Base-by-base conservation (phyloP, 1,140 invertebrate species). In the fruit fly (Drosophila melanogaster) region DNA sequence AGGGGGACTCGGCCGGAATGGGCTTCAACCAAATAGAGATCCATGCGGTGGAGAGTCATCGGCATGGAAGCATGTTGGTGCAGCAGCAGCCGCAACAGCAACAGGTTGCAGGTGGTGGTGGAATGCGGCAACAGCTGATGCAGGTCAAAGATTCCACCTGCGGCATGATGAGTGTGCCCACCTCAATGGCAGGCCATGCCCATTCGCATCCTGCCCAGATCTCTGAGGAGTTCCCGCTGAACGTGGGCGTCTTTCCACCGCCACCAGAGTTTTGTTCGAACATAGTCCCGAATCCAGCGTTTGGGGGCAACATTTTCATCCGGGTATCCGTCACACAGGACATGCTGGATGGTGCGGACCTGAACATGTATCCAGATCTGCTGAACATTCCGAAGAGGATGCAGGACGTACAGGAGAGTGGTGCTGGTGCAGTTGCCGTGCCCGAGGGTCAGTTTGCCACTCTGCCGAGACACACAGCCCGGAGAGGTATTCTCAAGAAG, bases 351-450 rank as follows among this genome's bases (percentile, higher is more conserved):
- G 92, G 90, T 26, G 74, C 93, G 47, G 93, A 94, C 77, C 92
- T 94, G 41, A 93, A 95, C 65, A 94, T 95, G 58, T 97, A 96
- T 92, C 96, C 96, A 30, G 96, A 97, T 87, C 92, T 97, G 14
- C 92, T 97, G 47, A 96, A 97, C 90, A 94, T 95, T 43, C 94
- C 94, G 60, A 93, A 95, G 44, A 91, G 93, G 3, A 93, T 94
- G 55, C 94, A 95, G 78, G 92, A 92, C 12, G 86, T 90, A 24
- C 86, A 92, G 4, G 64, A 57, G 58, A 58, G 17, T 41, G 51
- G 24, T 83, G 91, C 61, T 90, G 92, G 76, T 14, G 64, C 83
- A 4, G 70, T 75, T 15, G 80, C 56, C 64, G 53, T 62, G 55
- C 55, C 38, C 61, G 57, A 84, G 57, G 58, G 58, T 38, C 69